phyloP scores from a whole-genome alignment of 2,113 vertebrate genomes.

The Progne subis region DNA sequence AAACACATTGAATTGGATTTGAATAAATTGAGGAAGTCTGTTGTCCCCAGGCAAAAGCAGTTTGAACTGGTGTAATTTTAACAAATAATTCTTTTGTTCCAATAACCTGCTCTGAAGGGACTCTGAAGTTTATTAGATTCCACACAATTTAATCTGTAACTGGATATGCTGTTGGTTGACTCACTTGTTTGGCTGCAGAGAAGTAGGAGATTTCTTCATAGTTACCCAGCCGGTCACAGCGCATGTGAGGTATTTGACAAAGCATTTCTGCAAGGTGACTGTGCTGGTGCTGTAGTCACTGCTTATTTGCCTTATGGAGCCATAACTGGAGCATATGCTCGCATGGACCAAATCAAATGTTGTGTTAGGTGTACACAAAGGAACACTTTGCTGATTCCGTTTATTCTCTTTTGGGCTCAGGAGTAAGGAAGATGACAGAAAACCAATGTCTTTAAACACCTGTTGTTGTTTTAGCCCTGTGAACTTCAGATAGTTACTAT shows the following conservation, averaged over 20 bases:
- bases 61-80: not conserved
- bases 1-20: not conserved
- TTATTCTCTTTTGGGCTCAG: not conserved
- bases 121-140: not conserved
- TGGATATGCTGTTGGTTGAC: not conserved
- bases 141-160: not conserved
- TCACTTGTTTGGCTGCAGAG: not conserved
- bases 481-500: not conserved
- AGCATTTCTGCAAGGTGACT: not conserved
- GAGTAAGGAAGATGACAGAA: not conserved
- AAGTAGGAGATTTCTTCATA: not conserved
- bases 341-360: not conserved
- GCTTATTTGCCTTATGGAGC: not conserved
- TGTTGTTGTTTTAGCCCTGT: not conserved
- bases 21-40: not conserved
- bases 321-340: not conserved
- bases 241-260: accelerated
- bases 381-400: not conserved
- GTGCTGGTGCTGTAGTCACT: not conserved
- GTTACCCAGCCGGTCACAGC: accelerated
- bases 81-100: not conserved
- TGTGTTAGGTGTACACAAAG: not conserved
- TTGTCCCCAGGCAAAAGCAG: not conserved
- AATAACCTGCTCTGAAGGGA: not conserved
- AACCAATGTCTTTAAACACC: not conserved